Base-by-base conservation (phyloP, 2,113 vertebrate species). In the Scomber scombrus region DNA sequence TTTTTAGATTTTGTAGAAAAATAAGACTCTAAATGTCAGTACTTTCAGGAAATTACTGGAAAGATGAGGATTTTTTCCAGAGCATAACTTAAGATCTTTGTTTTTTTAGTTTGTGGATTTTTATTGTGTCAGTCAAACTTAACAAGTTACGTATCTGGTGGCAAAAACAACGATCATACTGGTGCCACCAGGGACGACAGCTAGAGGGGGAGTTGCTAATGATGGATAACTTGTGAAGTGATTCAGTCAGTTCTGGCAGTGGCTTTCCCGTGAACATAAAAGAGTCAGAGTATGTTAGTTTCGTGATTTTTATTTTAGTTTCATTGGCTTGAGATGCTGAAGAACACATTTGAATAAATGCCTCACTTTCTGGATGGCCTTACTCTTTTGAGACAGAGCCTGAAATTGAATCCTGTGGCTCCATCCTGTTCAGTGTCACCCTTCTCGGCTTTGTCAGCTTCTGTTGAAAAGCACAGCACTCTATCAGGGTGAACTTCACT, bases 111-210 rank as follows among this genome's bases (percentile, higher is more conserved):
- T 71, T 16, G 7, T 58, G 15, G 16, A 5, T n/a, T 77, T 50
- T 56, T 31, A 47, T 52, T 23, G 13, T 74, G 63, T 68, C 34
- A 72, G 64, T 69, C 18, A 78, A 46, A 47, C 29, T 31, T 58
- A 43, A 12, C 43, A 46, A 45, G 29, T 72, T 23, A n/a, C 18
- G 6, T 16, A 69, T 75, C 26, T 18, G 49, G 50, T 75, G 79
- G 45, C n/a, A 71, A 5, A 78, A 76, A 23, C 57, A 74, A n/a
- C 68, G 31, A 34, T 47, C 62, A 51, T 43, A 51, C 43, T 68
- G 43, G 5, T 57, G 18, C 46, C 51, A 72, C 67, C n/a, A 45
- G 29, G 12, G 54, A 80, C 3, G 1, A n/a, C 43, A 45, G 47
- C 54, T 43, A 51, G 63, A 10, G 31, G 6, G 45, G 52, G 62